Conservation (phyloP, 2,888 invertebrate genomes). For the Leucophenga montana region DNA sequence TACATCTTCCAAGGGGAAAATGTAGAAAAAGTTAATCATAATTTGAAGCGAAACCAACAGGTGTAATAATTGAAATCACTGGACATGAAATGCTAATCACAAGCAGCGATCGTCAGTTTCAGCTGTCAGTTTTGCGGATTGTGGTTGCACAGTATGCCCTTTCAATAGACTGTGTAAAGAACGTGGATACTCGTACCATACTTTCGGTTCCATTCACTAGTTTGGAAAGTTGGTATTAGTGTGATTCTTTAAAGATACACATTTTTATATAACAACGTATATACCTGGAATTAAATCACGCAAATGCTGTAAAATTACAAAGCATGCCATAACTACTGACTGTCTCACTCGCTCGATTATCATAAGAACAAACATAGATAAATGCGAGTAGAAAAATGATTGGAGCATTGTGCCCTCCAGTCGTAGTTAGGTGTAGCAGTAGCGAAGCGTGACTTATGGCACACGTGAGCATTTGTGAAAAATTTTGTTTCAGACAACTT, state of each 20-base stretch:
- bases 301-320: slow-evolving; percentile 60
- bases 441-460: slow-evolving; percentile 23
- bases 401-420: neutral
- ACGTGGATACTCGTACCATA: neutral
- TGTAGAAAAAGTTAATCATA: slow-evolving; percentile 27
- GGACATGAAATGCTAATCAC: slow-evolving; percentile 63
- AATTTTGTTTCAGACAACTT: neutral
- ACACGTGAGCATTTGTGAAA: slow-evolving; percentile 3
- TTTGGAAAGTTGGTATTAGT: slow-evolving; percentile 28
- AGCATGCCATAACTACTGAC: slow-evolving; percentile 35
- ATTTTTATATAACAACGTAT: neutral
- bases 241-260: neutral
- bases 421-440: neutral
- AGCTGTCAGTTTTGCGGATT: slow-evolving; percentile 29
- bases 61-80: slow-evolving; percentile 72
- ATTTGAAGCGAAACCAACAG: slow-evolving; percentile 54
- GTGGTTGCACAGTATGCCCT: slow-evolving; percentile 11
- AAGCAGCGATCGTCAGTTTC: slow-evolving; percentile 23
- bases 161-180: neutral
- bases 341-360: neutral
- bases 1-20: neutral
- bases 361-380: neutral
- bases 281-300: slow-evolving; percentile 49
- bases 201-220: slow-evolving; percentile 52
- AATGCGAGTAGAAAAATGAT: neutral